These are phyloP conservation scores for Aphelenchoides avenae DNA, from an alignment of 1,140 invertebrate species.

Conservation along the genomic window DNA sequence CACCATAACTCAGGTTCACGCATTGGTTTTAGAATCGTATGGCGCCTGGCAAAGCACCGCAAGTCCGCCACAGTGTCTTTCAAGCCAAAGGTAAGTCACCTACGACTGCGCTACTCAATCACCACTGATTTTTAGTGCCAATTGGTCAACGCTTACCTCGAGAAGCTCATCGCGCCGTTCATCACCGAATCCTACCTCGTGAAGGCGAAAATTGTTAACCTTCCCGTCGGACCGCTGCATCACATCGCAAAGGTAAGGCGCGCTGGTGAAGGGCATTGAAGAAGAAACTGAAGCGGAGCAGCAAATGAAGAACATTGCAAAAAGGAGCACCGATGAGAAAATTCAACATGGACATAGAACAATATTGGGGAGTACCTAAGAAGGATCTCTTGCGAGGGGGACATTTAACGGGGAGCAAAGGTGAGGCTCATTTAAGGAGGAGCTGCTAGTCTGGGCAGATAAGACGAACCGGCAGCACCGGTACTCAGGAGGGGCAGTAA, in stretches of 20 bases:
- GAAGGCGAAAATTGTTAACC: slow-evolving; percentile 39
- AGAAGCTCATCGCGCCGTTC: slow-evolving; percentile 50
- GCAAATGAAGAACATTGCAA: no score
- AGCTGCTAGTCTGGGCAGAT: no score
- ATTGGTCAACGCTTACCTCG: slow-evolving; percentile 45
- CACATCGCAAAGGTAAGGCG: slow-evolving; percentile 50
- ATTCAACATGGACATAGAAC: no score
- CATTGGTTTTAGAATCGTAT: slow-evolving; percentile 53
- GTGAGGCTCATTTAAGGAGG: no score
- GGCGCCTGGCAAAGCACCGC: slow-evolving; percentile 53
- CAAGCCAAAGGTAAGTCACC: slow-evolving; percentile 50
- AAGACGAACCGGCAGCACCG: no score
- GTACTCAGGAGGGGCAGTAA: no score
- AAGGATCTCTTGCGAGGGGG: no score
- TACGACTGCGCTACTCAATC: slow-evolving; percentile 2
- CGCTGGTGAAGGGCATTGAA: no score
- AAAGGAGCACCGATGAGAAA: no score
- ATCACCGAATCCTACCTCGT: slow-evolving; percentile 44
- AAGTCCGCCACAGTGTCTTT: slow-evolving; percentile 41
- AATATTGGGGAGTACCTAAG: no score
- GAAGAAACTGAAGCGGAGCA: no score
- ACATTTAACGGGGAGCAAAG: no score
- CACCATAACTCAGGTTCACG: not conserved
- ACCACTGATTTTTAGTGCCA: slow-evolving; percentile 19
- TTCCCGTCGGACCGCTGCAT: slow-evolving; percentile 39